Evolutionary conservation across 2,888 invertebrate genomes (phyloP), one percentile per base, ranked within the genome.

Genomic region (Ditylenchus weischeri): DNA sequence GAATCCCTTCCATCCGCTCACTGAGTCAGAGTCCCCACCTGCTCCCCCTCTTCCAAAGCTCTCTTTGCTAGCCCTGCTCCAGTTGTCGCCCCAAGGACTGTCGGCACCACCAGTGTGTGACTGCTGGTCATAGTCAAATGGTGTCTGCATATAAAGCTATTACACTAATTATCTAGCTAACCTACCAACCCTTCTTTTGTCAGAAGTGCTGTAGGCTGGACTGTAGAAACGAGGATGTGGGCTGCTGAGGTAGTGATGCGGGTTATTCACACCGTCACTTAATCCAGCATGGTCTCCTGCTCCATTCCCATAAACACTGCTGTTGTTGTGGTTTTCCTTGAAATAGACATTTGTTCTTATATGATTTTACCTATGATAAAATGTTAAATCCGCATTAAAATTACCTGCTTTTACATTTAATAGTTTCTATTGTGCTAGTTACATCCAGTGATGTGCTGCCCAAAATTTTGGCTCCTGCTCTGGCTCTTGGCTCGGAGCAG

Each of bases 241-340:
- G 19, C 11, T 29, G 29, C 29, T 29, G 23, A 10, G 18, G 23
- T 23, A 54, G 29, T 13, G 57, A 18, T 23, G 13, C 2, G 2
- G 29, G 29, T 60, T 71, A 67, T 54, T 73, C 1, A 23, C 73
- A 18, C 75, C 36, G 65, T 19, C 49, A 60, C 48, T 13, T 57
- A 62, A 36, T 59, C 57, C 36, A 23, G 11, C 2, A 11, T 19
- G 63, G 62, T 59, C 29, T 29, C 29, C 47, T 62, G 54, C 43
- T 43, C 65, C 62, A 59, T 65, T 58, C 21, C 62, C 38, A 54
- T 65, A 70, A 47, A 77, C 66, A 64, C 74, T 78, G 51, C 76
- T 75, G 65, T 72, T 71, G 63, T 77, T 79, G 49, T 76, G 76
- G 71, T 77, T 77, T 57, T 76, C 75, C 48, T 76, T 76, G 2